A percentile compares a stretch with the other conserved stretches of the same genome.
Evolutionary conservation across 2,888 invertebrate genomes (phyloP).

Genomic region (Dasysyrphus albostriatus): DNA sequence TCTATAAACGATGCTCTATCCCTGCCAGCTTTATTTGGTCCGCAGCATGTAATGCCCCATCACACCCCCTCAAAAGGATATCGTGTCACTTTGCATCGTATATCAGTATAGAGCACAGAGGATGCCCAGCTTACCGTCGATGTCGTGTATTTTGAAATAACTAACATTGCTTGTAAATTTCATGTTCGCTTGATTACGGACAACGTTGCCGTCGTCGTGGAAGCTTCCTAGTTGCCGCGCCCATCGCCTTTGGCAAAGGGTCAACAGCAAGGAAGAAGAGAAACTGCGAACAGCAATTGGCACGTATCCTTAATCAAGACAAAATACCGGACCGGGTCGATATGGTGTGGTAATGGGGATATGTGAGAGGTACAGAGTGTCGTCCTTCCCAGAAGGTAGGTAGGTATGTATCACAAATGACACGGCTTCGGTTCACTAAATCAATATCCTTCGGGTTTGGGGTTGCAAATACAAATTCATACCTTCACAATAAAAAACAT

Average conservation of each 20-base stretch:
- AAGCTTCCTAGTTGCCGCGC: background rate
- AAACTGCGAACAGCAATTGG: conserved; percentile 66
- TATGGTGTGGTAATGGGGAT: background rate
- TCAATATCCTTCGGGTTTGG: conserved; percentile 48
- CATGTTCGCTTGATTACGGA: conserved; percentile 72
- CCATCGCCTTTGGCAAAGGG: conserved; percentile 16
- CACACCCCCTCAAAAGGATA: conserved; percentile 26
- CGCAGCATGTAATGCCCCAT: background rate
- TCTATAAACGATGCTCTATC: conserved; percentile 55
- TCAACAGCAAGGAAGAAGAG: conserved; percentile 6
- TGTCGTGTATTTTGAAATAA: conserved; percentile 49
- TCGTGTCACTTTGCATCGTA: conserved; percentile 39
- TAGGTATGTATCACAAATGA: conserved; percentile 44
- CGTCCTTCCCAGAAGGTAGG: conserved; percentile 33
- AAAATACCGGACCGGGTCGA: conserved; percentile 51
- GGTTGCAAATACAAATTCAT: background rate
- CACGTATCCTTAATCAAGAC: conserved; percentile 74
- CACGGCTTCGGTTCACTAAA: conserved; percentile 48
- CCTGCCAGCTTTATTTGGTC: conserved; percentile 17
- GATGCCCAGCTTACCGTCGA: conserved; percentile 14
- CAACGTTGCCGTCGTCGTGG: background rate
- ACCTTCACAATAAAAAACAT: conserved; percentile 49
- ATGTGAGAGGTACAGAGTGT: background rate
- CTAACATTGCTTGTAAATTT: conserved; percentile 73
- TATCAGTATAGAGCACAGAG: conserved; percentile 25